Conservation (phyloP, 2,797 vertebrate genomes). For the Myotis planiceps region DNA sequence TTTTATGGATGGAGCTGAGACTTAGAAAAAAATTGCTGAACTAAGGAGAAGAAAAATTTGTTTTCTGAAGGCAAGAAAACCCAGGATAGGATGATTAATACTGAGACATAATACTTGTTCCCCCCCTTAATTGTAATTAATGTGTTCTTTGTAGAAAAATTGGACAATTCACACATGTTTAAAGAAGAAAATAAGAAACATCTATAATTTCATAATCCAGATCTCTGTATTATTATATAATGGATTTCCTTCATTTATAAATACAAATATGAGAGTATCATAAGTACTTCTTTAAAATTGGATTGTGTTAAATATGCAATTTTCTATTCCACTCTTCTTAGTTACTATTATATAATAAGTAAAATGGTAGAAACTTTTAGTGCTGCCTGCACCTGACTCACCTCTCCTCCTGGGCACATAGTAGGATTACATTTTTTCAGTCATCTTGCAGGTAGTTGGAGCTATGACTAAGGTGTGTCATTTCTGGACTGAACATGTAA, state of each 20-base stretch:
- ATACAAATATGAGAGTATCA: not conserved
- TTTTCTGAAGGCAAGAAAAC: conserved; percentile 35
- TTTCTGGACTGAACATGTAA: not conserved
- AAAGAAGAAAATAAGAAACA: conserved; percentile 41
- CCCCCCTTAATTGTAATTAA: not conserved
- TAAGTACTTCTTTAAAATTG: not conserved
- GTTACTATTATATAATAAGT: not conserved
- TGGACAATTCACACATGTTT: not conserved
- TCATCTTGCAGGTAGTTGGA: not conserved
- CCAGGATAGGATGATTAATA: not conserved
- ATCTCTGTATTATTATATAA: not conserved
- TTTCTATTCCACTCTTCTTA: not conserved
- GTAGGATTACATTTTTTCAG: not conserved
- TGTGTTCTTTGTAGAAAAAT: not conserved
- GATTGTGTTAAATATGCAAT: not conserved
- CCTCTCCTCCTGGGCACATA: not conserved
- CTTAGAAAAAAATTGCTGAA: not conserved
- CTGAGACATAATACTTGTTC: not conserved
- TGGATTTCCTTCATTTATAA: not conserved
- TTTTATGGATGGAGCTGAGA: not conserved
- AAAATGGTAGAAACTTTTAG: not conserved
- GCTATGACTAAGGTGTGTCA: not conserved
- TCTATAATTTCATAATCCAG: not conserved
- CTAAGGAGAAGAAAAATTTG: conserved; percentile 9
- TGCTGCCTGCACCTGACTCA: not conserved